These are phyloP conservation scores for Pagrus major DNA, from an alignment of 2,113 vertebrate species.

Conservation along the genomic window DNA sequence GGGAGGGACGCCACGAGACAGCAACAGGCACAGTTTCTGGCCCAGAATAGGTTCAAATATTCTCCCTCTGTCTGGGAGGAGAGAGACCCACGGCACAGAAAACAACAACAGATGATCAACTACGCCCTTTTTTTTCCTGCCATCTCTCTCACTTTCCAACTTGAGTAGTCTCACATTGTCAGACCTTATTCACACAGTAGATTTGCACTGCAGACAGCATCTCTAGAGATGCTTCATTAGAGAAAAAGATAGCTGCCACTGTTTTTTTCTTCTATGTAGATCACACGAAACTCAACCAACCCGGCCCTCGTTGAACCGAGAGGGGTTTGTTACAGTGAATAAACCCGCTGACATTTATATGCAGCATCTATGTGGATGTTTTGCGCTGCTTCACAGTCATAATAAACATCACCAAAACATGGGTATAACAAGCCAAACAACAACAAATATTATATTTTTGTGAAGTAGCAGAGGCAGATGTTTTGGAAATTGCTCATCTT, in stretches of 20 bases:
- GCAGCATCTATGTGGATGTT: neutral
- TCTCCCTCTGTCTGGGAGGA: slow-evolving; percentile 51
- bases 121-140: slow-evolving; percentile 13
- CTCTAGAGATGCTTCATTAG: slow-evolving; percentile 49
- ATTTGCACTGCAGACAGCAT: slow-evolving; percentile 35
- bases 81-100: slow-evolving; percentile 47
- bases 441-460: neutral
- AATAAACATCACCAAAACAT: neutral
- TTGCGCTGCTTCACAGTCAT: neutral
- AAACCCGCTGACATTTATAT: slow-evolving; percentile 15
- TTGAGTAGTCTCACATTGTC: slow-evolving; percentile 53
- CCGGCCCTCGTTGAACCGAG: neutral
- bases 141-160: slow-evolving; percentile 31
- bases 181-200: slow-evolving; percentile 54
- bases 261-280: slow-evolving; percentile 32
- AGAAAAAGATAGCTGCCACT: slow-evolving; percentile 45
- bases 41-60: slow-evolving; percentile 65
- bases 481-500: neutral
- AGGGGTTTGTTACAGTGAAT: slow-evolving; percentile 4
- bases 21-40: slow-evolving; percentile 57
- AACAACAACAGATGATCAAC: slow-evolving; percentile 68
- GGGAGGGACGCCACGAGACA: slow-evolving; percentile 64
- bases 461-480: neutral
- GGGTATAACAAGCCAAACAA: neutral
- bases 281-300: slow-evolving; percentile 21